Percentiles rank a stretch among this genome's conserved stretches.
These are phyloP conservation scores for Drosophila anomalata DNA, from an alignment of 2,888 invertebrate genomes.

Conservation along the genomic window DNA sequence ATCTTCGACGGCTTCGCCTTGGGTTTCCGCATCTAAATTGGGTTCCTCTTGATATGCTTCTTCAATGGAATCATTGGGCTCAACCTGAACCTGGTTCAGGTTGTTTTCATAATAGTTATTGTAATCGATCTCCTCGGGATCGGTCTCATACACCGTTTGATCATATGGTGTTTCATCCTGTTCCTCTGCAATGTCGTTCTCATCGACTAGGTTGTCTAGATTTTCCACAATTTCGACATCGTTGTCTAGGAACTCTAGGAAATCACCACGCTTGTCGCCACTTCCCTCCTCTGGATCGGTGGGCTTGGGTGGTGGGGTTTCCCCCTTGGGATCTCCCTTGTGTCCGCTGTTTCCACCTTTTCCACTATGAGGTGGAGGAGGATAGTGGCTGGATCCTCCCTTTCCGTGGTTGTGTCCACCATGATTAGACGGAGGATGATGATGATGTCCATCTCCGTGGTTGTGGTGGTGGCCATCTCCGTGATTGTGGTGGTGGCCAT, in stretches of 20 bases:
- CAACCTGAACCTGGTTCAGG: not conserved
- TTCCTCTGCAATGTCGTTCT: slow-evolving; percentile 7
- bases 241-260: slow-evolving; percentile 12
- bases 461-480: slow-evolving; percentile 4
- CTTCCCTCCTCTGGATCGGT: not conserved
- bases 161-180: slow-evolving; percentile 10
- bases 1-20: not conserved
- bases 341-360: not conserved
- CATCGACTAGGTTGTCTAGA: slow-evolving; percentile 27
- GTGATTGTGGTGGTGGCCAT: not conserved
- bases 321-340: slow-evolving; percentile 1
- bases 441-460: not conserved
- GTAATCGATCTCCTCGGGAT: slow-evolving; percentile 17
- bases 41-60: slow-evolving; percentile 10
- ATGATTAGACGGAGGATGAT: not conserved
- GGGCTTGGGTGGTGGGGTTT: not conserved
- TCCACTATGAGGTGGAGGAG: not conserved
- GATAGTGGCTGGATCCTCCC: not conserved
- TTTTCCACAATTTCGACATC: slow-evolving; percentile 25
- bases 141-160: not conserved
- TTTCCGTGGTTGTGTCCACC: not conserved
- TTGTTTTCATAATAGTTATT: slow-evolving; percentile 10
- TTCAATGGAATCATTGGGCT: slow-evolving; percentile 3
- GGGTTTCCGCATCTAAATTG: not conserved
- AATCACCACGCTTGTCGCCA: slow-evolving; percentile 11